These are phyloP conservation scores for Drosophila guanche DNA, from an alignment of 1,140 invertebrate species.

Conservation along the genomic window DNA sequence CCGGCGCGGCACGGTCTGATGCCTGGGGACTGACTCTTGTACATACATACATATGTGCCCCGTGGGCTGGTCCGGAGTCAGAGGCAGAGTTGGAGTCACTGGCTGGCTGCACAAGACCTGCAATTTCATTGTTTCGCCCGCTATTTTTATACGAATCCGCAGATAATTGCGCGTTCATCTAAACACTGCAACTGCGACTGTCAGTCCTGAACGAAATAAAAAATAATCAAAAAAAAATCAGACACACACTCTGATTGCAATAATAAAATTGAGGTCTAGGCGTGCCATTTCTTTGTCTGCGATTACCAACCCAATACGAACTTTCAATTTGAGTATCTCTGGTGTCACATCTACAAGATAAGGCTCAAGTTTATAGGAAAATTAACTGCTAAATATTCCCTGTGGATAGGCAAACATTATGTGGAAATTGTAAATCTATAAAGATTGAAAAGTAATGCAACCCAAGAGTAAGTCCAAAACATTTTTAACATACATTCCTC, in stretches of 20 bases:
- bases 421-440: too few relatives aligned
- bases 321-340: too few relatives aligned
- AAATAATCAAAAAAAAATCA: conserved; percentile 11
- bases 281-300: not conserved
- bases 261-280: conserved; percentile 22
- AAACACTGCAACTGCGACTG: conserved; percentile 19
- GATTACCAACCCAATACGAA: too few relatives aligned
- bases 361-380: too few relatives aligned
- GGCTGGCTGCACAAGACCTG: conserved; percentile 26
- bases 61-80: conserved; percentile 15
- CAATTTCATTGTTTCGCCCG: conserved; percentile 60
- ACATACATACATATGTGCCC: conserved; percentile 1
- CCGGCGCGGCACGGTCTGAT: conserved; percentile 34
- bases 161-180: conserved; percentile 50
- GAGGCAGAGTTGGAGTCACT: conserved; percentile 6
- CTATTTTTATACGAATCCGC: conserved; percentile 45
- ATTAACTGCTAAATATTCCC: too few relatives aligned
- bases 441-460: too few relatives aligned
- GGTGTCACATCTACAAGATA: too few relatives aligned
- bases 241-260: conserved; percentile 38
- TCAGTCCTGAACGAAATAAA: conserved; percentile 24
- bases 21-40: not conserved
- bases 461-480: too few relatives aligned
- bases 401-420: too few relatives aligned
- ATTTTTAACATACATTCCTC: too few relatives aligned